These are phyloP conservation scores for Pogona vitticeps DNA, from an alignment of 2,113 vertebrate species.

Conservation along the genomic window DNA sequence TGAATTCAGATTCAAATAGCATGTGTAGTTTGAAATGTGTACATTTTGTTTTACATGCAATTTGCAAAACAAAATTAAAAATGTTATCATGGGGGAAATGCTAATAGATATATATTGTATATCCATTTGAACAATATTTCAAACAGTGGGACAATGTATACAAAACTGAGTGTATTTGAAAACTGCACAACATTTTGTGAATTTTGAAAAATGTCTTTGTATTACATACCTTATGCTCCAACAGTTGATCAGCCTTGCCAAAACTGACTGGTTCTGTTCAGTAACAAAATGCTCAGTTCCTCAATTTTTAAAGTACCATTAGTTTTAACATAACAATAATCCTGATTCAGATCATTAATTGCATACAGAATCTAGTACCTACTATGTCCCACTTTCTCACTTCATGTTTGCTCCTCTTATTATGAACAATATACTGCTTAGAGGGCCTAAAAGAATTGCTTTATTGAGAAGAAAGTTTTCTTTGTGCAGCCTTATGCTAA, in stretches of 20 bases:
- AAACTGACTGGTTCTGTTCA: background rate
- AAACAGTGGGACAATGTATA: too few species aligned
- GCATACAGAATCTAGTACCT: conserved; percentile 66
- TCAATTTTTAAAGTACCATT: conserved; percentile 56
- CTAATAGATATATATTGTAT: too few species aligned
- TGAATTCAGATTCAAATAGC: too few species aligned
- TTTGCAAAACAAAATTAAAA: too few species aligned
- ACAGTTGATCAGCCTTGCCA: background rate
- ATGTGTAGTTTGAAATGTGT: too few species aligned
- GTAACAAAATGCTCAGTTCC: conserved; percentile 46
- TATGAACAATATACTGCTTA: conserved; percentile 67
- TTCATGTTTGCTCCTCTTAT: conserved; percentile 63
- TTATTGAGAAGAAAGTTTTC: conserved; percentile 73
- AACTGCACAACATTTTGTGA: too few species aligned
- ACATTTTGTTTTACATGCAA: background rate
- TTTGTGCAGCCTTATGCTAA: conserved; percentile 71
- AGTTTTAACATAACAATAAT: conserved; percentile 65
- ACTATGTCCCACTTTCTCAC: conserved; percentile 60
- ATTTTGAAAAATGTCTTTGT: too few species aligned
- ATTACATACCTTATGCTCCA: background rate
- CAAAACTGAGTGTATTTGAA: too few species aligned
- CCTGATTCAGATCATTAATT: conserved; percentile 70
- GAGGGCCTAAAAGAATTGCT: conserved; percentile 66
- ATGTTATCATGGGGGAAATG: too few species aligned
- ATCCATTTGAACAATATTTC: too few species aligned